Evolutionary conservation across 2,113 vertebrate genomes (phyloP).

Genomic region (Strix aluco): DNA sequence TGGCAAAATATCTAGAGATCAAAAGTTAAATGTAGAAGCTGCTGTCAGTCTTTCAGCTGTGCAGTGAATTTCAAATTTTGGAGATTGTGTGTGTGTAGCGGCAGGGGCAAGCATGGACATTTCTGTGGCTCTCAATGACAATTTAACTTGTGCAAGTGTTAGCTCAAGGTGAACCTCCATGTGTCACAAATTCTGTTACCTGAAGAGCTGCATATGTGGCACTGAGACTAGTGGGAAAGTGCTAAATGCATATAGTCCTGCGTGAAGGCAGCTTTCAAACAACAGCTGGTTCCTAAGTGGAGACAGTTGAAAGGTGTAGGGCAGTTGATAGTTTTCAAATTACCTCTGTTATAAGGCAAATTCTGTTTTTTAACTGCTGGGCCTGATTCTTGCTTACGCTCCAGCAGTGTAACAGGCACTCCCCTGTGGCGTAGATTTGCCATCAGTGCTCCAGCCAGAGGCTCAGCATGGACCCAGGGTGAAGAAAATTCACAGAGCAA

Average conservation of each 20-base stretch:
- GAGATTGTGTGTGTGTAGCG: background rate
- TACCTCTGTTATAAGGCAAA: background rate
- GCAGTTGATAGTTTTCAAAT: background rate
- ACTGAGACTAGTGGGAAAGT: background rate
- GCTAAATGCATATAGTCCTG: background rate
- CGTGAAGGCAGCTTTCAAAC: background rate
- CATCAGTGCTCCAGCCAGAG: background rate
- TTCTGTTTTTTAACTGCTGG: background rate
- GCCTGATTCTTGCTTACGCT: background rate
- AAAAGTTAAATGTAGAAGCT: constrained; percentile 40
- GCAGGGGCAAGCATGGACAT: background rate
- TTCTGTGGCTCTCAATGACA: background rate
- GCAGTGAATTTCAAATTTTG: constrained; percentile 24
- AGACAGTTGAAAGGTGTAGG: background rate
- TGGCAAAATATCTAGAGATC: constrained; percentile 7
- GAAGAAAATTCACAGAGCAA: background rate
- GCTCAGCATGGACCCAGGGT: background rate
- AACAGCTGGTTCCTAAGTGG: background rate
- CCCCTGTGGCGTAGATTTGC: background rate
- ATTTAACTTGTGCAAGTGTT: background rate
- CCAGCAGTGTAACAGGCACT: background rate
- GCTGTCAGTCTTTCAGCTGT: background rate
- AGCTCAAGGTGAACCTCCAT: background rate
- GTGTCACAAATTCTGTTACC: background rate
- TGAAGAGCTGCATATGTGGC: background rate